phyloP scores from a whole-genome alignment of 35 echinoderm and acorn worm genomes.

The Lytechinus variegatus region DNA sequence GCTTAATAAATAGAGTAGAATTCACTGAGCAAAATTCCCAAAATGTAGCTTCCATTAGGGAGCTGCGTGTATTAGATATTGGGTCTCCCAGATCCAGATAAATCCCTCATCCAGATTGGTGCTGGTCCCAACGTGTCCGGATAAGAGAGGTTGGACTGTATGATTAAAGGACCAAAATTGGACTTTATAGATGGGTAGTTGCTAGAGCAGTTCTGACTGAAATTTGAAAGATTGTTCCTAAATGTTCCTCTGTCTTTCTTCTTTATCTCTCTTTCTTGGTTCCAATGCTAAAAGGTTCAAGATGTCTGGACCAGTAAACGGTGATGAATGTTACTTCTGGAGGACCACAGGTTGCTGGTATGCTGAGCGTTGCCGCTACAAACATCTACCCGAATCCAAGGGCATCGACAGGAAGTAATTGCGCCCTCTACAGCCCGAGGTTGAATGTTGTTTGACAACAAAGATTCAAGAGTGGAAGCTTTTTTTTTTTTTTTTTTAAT shows the following conservation, averaged over 20 bases:
- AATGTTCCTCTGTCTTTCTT: neutral
- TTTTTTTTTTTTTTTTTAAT: neutral
- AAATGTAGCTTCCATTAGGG: too few relatives aligned
- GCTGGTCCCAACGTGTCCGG: too few relatives aligned
- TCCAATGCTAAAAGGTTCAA: constrained; percentile 39
- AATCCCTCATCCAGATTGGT: too few relatives aligned
- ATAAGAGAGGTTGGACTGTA: neutral
- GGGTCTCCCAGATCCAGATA: too few relatives aligned
- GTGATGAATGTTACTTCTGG: constrained; percentile 97
- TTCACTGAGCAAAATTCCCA: too few relatives aligned
- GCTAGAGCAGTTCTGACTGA: too few relatives aligned
- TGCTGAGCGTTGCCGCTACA: constrained; percentile 82
- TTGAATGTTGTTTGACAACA: too few relatives aligned
- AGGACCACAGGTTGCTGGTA: constrained; percentile 93
- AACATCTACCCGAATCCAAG: constrained; percentile 66
- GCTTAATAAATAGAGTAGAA: too few relatives aligned
- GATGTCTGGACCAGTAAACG: constrained; percentile 88
- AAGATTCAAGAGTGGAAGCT: neutral
- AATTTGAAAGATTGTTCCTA: neutral
- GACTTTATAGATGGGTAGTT: too few relatives aligned
- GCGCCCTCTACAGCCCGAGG: neutral
- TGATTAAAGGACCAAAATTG: neutral
- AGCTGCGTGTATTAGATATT: too few relatives aligned
- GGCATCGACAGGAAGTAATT: constrained; percentile 82
- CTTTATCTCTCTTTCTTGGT: neutral